Evolutionary conservation across 2,888 invertebrate species (phyloP).

Genomic region (Blastobasis lacticolella): DNA sequence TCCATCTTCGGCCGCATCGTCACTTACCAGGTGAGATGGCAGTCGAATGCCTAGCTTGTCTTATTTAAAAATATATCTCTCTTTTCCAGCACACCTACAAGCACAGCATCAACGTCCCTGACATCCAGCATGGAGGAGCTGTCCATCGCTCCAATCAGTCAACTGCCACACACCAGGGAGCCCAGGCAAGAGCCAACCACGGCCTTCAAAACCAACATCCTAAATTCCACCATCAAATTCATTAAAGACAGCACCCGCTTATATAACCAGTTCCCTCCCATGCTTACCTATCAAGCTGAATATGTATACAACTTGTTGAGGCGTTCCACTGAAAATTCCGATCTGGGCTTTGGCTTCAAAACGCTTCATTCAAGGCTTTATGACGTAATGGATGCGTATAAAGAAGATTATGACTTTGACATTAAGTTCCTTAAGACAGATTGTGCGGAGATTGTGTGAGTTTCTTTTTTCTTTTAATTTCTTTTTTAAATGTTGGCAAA

Average conservation of each 20-base stretch:
- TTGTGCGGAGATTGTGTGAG: not conserved
- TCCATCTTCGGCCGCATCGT: too few relatives aligned
- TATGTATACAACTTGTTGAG: slow-evolving; percentile 23
- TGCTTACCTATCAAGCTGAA: slow-evolving; percentile 22
- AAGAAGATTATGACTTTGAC: slow-evolving; percentile 14
- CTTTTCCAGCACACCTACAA: not conserved
- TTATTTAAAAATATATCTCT: not conserved
- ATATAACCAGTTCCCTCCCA: slow-evolving; percentile 24
- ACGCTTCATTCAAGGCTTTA: slow-evolving; percentile 24
- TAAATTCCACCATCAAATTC: slow-evolving; percentile 31
- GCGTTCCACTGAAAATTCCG: slow-evolving; percentile 7
- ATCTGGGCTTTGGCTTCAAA: slow-evolving; percentile 16
- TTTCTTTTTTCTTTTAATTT: not conserved
- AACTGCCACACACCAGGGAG: not conserved
- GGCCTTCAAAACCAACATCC: slow-evolving; percentile 23
- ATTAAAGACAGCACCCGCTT: slow-evolving; percentile 24
- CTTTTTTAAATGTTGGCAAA: too few relatives aligned
- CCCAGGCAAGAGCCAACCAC: not conserved
- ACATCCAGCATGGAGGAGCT: not conserved
- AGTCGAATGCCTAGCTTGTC: not conserved
- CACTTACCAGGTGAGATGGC: too few relatives aligned
- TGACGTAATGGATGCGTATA: slow-evolving; percentile 23
- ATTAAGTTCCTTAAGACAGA: slow-evolving; percentile 3
- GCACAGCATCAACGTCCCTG: not conserved
- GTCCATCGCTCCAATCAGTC: not conserved